phyloP scores from a whole-genome alignment of 2,113 vertebrate genomes.

The Pomatostomus ruficeps region DNA sequence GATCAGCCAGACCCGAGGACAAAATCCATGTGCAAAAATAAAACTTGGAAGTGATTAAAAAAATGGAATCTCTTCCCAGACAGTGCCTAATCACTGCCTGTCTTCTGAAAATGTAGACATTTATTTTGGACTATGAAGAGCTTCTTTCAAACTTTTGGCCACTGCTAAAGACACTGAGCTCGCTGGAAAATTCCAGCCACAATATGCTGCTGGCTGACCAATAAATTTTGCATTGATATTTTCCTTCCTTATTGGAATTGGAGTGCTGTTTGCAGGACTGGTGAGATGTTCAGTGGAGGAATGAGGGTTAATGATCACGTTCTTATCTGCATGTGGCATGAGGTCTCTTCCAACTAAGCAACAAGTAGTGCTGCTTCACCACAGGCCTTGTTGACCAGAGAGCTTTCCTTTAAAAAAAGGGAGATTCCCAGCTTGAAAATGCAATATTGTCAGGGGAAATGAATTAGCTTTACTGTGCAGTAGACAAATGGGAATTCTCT shows the following conservation, averaged over 20 bases:
- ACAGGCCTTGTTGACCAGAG: background rate
- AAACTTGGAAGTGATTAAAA: background rate
- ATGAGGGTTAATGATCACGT: background rate
- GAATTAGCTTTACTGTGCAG: background rate
- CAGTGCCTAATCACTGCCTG: slow-evolving; percentile 35
- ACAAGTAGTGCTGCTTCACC: background rate
- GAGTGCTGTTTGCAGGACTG: background rate
- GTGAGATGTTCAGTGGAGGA: background rate
- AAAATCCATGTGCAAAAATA: background rate
- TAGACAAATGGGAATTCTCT: background rate
- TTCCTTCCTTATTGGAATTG: background rate
- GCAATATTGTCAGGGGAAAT: background rate
- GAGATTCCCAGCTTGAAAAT: background rate
- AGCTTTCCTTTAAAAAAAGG: background rate
- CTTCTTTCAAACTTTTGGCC: background rate
- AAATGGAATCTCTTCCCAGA: slow-evolving; percentile 22
- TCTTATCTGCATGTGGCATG: background rate
- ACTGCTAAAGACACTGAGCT: background rate
- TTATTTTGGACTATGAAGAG: slow-evolving; percentile 34
- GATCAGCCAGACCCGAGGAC: background rate
- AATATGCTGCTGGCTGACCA: background rate
- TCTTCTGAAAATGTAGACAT: slow-evolving; percentile 45
- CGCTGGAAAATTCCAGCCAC: slow-evolving; percentile 17
- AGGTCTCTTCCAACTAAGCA: background rate
- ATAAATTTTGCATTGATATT: background rate